Percentiles rank a stretch among this genome's conserved stretches.
phyloP scores from a whole-genome alignment of 2,113 vertebrate species.

The Himantopus leucocephalus region DNA sequence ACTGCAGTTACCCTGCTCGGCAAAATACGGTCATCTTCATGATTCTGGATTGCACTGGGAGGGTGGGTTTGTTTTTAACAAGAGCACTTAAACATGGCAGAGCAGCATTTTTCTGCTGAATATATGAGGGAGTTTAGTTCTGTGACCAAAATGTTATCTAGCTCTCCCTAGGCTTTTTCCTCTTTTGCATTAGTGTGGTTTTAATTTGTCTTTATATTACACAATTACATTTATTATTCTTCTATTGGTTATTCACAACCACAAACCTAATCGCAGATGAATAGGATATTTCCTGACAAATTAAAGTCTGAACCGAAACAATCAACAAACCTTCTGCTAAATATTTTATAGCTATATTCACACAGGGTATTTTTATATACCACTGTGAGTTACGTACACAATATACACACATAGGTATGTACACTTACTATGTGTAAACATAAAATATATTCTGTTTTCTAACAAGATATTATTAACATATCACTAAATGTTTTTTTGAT shows the following conservation, averaged over 20 bases:
- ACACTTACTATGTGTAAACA: background rate
- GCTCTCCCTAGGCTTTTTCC: background rate
- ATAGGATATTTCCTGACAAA: slow-evolving; percentile 43
- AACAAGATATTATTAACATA: background rate
- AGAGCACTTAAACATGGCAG: background rate
- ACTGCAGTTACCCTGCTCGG: background rate
- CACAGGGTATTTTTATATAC: background rate
- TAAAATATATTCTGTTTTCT: background rate
- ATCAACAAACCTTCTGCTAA: slow-evolving; percentile 14
- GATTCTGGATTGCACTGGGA: slow-evolving; percentile 7
- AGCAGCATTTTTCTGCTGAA: background rate
- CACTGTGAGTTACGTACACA: background rate
- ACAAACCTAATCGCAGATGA: slow-evolving; percentile 45
- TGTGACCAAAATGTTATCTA: background rate
- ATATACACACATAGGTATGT: accelerated
- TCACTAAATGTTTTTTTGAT: background rate
- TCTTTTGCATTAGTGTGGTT: background rate
- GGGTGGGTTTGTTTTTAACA: background rate
- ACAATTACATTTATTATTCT: slow-evolving; percentile 45
- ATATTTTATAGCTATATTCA: slow-evolving; percentile 14
- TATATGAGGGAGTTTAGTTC: background rate
- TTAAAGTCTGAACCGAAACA: slow-evolving; percentile 31
- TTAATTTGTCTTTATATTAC: slow-evolving; percentile 51
- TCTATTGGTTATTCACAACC: slow-evolving; percentile 41
- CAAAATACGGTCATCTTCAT: slow-evolving; percentile 11